Base-by-base conservation (phyloP, 1,140 invertebrate species). In the Glomeris maerens region DNA sequence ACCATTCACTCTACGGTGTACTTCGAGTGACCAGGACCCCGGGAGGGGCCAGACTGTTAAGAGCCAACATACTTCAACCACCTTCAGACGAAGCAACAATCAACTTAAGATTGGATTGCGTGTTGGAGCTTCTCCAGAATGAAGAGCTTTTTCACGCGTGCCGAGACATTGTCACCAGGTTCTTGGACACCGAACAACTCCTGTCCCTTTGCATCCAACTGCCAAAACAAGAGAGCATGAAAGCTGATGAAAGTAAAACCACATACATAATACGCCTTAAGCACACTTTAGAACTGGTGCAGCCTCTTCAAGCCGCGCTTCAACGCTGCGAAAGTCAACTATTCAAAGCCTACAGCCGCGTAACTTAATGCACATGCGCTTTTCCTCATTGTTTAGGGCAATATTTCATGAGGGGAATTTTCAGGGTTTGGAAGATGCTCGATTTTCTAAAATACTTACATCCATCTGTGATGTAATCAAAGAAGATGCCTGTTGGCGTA, bases 11-110 rank as follows among this genome's bases (percentile, higher is more conserved):
- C 0, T 78, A 82, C 57, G 80, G 78, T 21, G 71, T 83, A 7
- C 60, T 95, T 14, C 83, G 92, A 59, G 72, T 78, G 44, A 91
- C 85, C 42, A 74, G 77, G 36, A 94, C 90, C 1, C 66, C 71
- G 40, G 78, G 82, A 36, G 91, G 91, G 2, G 69, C 77, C 26
- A 67, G 85, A 51, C 68, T 82, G 1, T 69, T 96, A 3, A 67
- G 89, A 49, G 79, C 84, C 1, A 78, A 78, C 23, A 79, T 93
- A 50, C 67, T 93, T n/a, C 85, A 92, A 62, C 87, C 87, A 1
- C 74, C 78, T 3, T 78, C 72, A 61, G 73, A 81, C 52, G 55
- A 72, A 51, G 58, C 72, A 4, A 70, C 78, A 0, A 87, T 92
- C 46, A 66, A 74, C 51, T 66, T 74, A 2, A 70, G 86, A 39